Base-by-base conservation (phyloP, 2,113 vertebrate species). In the Elgaria multicarinata region DNA sequence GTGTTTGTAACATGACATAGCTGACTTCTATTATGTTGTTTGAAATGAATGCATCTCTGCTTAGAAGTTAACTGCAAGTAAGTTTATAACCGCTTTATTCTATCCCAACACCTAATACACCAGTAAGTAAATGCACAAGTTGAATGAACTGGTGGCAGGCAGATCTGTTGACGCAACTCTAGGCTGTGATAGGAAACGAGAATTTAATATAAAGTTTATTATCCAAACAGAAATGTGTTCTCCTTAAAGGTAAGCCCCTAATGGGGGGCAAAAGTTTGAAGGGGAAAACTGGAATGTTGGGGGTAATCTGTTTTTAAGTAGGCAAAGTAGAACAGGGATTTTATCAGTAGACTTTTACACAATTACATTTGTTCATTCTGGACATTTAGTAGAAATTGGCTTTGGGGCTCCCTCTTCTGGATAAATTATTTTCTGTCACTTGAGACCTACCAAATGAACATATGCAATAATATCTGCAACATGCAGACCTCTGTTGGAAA, bases 391-490 rank as follows among this genome's bases (percentile, higher is more conserved):
- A 64, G 22, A 94, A 44, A 1, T 44, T 50, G 18, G 90, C 93
- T 46, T 3, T 89, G 90, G 87, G 92, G 89, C 95, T 31, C 96
- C 96, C 95, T 92, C 96, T 97, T 2, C 85, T 93, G 96, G 92
- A 33, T 77, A 85, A 26, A 77, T 71, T 26, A 16, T 20, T 55
- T 81, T 31, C 89, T 78, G 78, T 88, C 90, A 69, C 0, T 1
- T 4, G 3, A 33, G 12, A 85, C 20, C 58, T 24, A 31, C 31
- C 42, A 50, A 89, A 72, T 66, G 75, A 66, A 77, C 66, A 78
- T n/a, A 74, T 7, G 36, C 2, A 42, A 42, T n/a, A 78, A 14
- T 33, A 78, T 78, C 31, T 78, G 33, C 3, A 78, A 36, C 24
- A 67, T 36, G 4, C 33, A 50, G 0, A 44, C 42, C 58, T 77